Conservation (phyloP, 2,888 invertebrate species). For the Idaea straminata region DNA sequence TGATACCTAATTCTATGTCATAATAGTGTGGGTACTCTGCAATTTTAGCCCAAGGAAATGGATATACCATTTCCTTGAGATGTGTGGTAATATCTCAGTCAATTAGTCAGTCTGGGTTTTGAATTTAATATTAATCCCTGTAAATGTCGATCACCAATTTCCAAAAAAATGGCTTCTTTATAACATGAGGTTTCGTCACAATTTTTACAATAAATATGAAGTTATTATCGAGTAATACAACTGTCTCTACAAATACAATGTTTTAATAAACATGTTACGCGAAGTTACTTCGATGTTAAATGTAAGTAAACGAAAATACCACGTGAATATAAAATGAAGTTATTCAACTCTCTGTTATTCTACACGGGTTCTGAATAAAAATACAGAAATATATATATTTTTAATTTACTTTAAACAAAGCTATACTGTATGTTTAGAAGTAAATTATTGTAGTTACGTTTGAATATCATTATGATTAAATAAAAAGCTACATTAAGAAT, state of each 20-base stretch:
- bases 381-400: conserved; percentile 10
- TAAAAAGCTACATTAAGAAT: too few relatives aligned
- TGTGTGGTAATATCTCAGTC: too few relatives aligned
- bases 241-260: background rate
- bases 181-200: background rate
- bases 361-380: conserved; percentile 32
- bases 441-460: background rate
- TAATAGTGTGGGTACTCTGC: too few relatives aligned
- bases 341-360: conserved; percentile 38
- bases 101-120: too few relatives aligned
- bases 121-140: too few relatives aligned
- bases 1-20: too few relatives aligned
- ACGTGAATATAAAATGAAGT: conserved; percentile 42
- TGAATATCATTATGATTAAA: too few relatives aligned
- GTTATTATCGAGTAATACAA: background rate
- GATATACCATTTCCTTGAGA: too few relatives aligned
- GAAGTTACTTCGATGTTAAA: conserved; percentile 10
- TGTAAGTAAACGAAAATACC: conserved; percentile 36
- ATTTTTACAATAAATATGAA: background rate
- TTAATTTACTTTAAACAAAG: background rate
- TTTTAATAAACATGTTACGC: background rate
- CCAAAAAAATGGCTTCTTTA: background rate
- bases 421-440: background rate
- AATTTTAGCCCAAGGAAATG: too few relatives aligned
- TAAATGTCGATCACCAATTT: background rate